Evolutionary conservation across 1,140 invertebrate species (phyloP), one percentile per base, ranked within the genome.

Genomic region (Phenacoccus solenopsis): DNA sequence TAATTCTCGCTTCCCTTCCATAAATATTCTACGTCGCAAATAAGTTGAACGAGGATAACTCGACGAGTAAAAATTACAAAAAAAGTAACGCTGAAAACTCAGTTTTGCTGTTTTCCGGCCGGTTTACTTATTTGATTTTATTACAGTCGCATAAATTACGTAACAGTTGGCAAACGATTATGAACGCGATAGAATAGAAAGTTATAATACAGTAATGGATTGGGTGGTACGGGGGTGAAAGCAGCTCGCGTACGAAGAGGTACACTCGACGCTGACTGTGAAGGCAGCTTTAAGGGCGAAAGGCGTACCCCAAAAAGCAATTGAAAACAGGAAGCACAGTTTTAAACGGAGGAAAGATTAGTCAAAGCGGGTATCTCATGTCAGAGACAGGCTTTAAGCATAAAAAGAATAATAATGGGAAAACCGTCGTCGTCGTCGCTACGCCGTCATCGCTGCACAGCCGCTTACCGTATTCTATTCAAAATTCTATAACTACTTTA

Each of bases 181-280:
- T 64, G 59, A 64, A 64, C 32, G 30, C 69, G 69, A 70, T 68
- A 32, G 25, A 32, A 35, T 68, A 68, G 28, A 68, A 32, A 35
- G 73, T 70, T 67, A 70, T 68, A 32, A 32, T 68, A 32, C 32
- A 22, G 25, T 72, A 69, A 64, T 68, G 70, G 68, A 69, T 57
- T 70, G 68, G 68, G 72, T 72, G 69, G 70, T 64, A 73, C 70
- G 75, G 73, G 21, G 59, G 16, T 25, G 59, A 64, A 64, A 64
- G 59, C 59, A 27, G 59, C 59, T 64, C 22, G 20, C 59, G 21
- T 16, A n/a, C 5, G 59, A 24, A 22, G 59, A 24, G 25, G 59
- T 16, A 22, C 22, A 24, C 21, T 24, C 59, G 10, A 59, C 56
- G 59, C 21, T 27, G 59, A 64, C 59, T 24, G 25, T 27, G 59